These are phyloP conservation scores for Drosophila dives DNA, from an alignment of 2,888 invertebrate species.

Conservation along the genomic window DNA sequence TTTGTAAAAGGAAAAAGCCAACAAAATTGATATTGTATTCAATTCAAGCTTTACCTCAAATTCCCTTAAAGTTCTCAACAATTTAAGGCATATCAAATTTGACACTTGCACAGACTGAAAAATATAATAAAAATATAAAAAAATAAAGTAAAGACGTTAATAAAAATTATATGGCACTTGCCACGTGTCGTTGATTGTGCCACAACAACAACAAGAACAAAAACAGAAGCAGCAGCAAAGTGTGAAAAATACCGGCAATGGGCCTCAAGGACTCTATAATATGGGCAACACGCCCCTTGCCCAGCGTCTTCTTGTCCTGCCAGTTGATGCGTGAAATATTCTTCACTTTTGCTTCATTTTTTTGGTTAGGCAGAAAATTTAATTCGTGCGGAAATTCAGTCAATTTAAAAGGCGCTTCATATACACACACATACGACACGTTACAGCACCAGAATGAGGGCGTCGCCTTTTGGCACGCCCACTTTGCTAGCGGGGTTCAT, in stretches of 20 bases:
- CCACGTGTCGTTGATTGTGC: constrained; percentile 76
- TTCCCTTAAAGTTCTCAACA: constrained; percentile 9
- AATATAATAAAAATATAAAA: constrained; percentile 14
- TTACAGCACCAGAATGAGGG: constrained; percentile 28
- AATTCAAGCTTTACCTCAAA: constrained; percentile 12
- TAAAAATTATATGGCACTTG: constrained; percentile 77
- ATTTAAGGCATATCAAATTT: constrained; percentile 48
- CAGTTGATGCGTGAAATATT: constrained; percentile 75
- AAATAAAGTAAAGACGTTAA: constrained; percentile 37
- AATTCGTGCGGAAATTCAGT: constrained; percentile 80
- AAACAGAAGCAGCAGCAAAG: constrained; percentile 41
- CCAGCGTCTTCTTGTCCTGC: constrained; percentile 51
- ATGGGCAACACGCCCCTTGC: constrained; percentile 53
- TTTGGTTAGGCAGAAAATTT: constrained; percentile 58
- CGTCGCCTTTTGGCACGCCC: constrained; percentile 48
- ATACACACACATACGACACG: neutral
- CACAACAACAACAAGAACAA: constrained; percentile 32
- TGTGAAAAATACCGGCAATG: constrained; percentile 74
- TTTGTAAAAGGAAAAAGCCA: constrained; percentile 3
- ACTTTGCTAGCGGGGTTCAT: constrained; percentile 59
- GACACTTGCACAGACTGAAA: constrained; percentile 32
- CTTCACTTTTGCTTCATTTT: constrained; percentile 37
- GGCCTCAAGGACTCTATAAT: constrained; percentile 73
- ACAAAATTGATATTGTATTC: constrained; percentile 7
- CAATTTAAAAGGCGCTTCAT: constrained; percentile 65